phyloP scores from a whole-genome alignment of 2,113 vertebrate genomes.

The Oryzias woworae region DNA sequence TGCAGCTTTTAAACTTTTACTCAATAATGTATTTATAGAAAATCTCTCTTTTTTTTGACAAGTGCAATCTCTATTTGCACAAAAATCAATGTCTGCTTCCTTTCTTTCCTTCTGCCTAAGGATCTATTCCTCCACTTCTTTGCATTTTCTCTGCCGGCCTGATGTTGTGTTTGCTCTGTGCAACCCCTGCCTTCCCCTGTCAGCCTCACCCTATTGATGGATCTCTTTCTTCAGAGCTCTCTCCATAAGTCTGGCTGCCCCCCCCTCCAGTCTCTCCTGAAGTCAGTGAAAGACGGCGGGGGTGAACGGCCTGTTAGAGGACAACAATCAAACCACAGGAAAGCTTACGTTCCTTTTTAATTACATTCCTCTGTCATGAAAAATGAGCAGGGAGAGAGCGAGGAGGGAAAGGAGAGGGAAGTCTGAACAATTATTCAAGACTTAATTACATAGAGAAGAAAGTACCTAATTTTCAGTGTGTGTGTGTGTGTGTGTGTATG shows the following conservation, averaged over 20 bases:
- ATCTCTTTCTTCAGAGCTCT: slow-evolving; percentile 33
- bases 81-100: neutral
- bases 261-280: slow-evolving; percentile 9
- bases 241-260: slow-evolving; percentile 6
- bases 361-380: slow-evolving; percentile 53
- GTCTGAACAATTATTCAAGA: slow-evolving; percentile 55
- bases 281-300: slow-evolving; percentile 36
- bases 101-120: neutral
- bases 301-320: slow-evolving; percentile 45
- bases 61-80: neutral
- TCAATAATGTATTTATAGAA: no score
- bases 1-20: no score
- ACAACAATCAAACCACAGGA: slow-evolving; percentile 55
- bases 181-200: slow-evolving; percentile 10
- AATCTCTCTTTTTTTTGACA: neutral
- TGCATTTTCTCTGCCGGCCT: neutral
- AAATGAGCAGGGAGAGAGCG: slow-evolving; percentile 24
- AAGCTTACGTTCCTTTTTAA: slow-evolving; percentile 45
- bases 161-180: slow-evolving; percentile 12
- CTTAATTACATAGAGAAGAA: slow-evolving; percentile 55
- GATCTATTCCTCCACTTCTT: slow-evolving; percentile 8
- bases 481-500: no score
- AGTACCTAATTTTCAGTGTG: neutral
- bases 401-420: slow-evolving; percentile 35
- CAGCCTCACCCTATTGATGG: slow-evolving; percentile 9